Conservation (phyloP, 1,140 invertebrate species). For the Idris sp. region DNA sequence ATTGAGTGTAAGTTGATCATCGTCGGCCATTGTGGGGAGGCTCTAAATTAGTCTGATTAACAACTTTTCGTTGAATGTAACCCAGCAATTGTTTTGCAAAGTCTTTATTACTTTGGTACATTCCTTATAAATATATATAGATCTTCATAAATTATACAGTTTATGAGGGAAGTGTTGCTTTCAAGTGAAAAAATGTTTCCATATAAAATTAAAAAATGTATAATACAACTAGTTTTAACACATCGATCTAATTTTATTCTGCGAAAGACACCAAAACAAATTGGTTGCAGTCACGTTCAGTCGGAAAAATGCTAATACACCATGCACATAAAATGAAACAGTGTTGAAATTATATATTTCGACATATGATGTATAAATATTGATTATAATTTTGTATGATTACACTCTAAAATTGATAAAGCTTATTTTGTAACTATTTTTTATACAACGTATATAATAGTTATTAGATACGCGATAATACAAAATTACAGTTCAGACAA, state of each 20-base stretch:
- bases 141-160: too few species aligned
- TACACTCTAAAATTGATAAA: constrained; percentile 31
- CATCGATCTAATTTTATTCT: constrained; percentile 19
- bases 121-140: too few species aligned
- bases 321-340: background rate
- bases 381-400: constrained; percentile 25
- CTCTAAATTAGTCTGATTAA: constrained; percentile 23
- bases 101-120: too few species aligned
- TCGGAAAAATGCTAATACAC: constrained; percentile 20
- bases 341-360: constrained; percentile 24
- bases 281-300: constrained; percentile 27
- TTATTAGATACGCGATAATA: constrained; percentile 37
- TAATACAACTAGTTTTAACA: constrained; percentile 33
- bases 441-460: constrained; percentile 27
- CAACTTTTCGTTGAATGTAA: constrained; percentile 1
- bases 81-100: constrained; percentile 6
- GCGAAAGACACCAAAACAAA: constrained; percentile 23
- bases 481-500: constrained; percentile 43
- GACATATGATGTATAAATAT: constrained; percentile 10
- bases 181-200: too few species aligned
- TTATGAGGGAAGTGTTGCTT: too few species aligned
- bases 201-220: too few species aligned
- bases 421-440: constrained; percentile 46
- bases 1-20: constrained; percentile 47
- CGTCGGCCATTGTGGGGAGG: constrained; percentile 34